These are phyloP conservation scores for Arvicanthis niloticus DNA, from an alignment of 2,113 vertebrate genomes.

Conservation along the genomic window DNA sequence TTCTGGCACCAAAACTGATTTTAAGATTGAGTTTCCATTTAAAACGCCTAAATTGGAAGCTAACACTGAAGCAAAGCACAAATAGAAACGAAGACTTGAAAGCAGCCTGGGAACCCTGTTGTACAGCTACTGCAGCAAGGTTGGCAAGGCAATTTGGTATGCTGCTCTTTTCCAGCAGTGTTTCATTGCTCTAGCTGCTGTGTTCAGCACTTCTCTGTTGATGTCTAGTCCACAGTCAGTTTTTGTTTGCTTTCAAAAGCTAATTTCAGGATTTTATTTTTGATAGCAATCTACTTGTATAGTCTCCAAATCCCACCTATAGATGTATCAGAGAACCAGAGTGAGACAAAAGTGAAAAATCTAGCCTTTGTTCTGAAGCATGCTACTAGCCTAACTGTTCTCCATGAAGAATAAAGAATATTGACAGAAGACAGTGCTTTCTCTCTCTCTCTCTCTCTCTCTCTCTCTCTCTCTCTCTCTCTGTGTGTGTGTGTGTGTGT, in stretches of 20 bases:
- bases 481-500: neutral
- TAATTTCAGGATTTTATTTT: conserved; percentile 74
- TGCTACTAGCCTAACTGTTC: neutral
- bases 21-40: conserved; percentile 83
- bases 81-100: conserved; percentile 77
- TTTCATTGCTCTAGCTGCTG: conserved; percentile 47
- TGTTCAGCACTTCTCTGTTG: conserved; percentile 69
- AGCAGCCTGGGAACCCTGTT: conserved; percentile 71
- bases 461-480: no score
- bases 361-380: conserved; percentile 30
- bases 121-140: conserved; percentile 70
- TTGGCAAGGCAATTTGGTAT: conserved; percentile 63
- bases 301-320: conserved; percentile 48
- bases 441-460: no score
- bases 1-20: conserved; percentile 80
- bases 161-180: conserved; percentile 42
- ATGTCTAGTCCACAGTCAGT: conserved; percentile 54
- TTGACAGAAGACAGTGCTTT: neutral
- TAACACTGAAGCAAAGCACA: conserved; percentile 77
- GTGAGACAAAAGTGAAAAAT: conserved; percentile 35
- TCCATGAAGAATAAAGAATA: conserved; percentile 25
- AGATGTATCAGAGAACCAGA: conserved; percentile 23
- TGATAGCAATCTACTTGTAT: conserved; percentile 65
- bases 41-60: conserved; percentile 81
- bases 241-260: conserved; percentile 61